Evolutionary conservation across 2,113 vertebrate genomes (phyloP).

Genomic region (Spermophilus dauricus): DNA sequence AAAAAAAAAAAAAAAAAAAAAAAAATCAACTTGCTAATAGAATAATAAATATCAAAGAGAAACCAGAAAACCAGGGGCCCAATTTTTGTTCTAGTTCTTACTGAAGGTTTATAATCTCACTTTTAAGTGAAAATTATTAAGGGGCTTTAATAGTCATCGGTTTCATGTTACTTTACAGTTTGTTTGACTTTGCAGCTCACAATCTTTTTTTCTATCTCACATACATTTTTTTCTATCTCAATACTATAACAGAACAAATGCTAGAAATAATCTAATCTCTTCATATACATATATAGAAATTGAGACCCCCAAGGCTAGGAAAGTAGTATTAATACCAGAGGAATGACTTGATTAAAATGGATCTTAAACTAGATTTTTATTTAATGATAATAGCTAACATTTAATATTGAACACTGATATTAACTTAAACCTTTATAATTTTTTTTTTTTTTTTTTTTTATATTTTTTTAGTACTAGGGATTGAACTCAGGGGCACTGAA

Average conservation of each 20-base stretch:
- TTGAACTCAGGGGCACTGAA: too few relatives aligned
- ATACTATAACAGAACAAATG: background rate
- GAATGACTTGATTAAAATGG: background rate
- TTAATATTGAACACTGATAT: background rate
- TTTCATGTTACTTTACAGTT: background rate
- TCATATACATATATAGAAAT: background rate
- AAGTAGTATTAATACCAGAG: constrained; percentile 18
- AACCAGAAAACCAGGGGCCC: background rate
- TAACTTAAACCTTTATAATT: background rate
- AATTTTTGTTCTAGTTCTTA: constrained; percentile 56
- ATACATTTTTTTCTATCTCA: background rate
- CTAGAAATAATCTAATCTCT: background rate
- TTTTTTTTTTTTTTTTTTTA: too few relatives aligned
- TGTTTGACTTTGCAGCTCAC: background rate
- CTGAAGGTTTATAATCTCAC: background rate
- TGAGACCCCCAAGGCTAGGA: background rate
- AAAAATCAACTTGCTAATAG: background rate
- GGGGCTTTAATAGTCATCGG: background rate
- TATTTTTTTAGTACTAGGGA: too few relatives aligned
- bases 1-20: background rate
- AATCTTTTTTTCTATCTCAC: background rate
- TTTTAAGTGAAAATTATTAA: constrained; percentile 54
- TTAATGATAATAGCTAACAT: constrained; percentile 4
- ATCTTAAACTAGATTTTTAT: constrained; percentile 40
- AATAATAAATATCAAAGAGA: constrained; percentile 24